These are phyloP conservation scores for Lasioglossum baleicum DNA, from an alignment of 1,140 invertebrate species.

Conservation along the genomic window DNA sequence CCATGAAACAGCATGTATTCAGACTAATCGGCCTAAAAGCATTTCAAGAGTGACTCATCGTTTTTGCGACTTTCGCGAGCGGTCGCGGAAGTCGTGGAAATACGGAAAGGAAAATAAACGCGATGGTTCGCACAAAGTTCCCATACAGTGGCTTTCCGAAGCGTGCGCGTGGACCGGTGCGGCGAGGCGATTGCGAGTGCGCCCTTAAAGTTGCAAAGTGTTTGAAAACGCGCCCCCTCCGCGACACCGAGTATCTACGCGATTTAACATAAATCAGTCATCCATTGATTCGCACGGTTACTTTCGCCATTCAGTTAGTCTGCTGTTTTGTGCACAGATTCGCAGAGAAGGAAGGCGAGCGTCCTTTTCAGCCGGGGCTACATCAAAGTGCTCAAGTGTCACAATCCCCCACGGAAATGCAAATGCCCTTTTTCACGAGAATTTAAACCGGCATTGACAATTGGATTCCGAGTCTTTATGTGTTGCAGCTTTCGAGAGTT, in stretches of 20 bases:
- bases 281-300: constrained; percentile 28
- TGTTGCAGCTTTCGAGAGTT: too few species aligned
- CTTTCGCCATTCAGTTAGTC: constrained; percentile 21
- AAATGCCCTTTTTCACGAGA: background rate
- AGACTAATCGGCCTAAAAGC: constrained; percentile 65
- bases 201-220: background rate
- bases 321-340: background rate
- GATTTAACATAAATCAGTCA: constrained; percentile 1
- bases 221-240: constrained; percentile 18
- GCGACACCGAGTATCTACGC: background rate
- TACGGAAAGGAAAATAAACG: constrained; percentile 28
- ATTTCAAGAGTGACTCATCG: constrained; percentile 56
- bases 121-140: constrained; percentile 6
- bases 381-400: background rate
- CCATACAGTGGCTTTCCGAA: background rate
- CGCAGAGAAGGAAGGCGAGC: too few species aligned
- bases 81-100: background rate
- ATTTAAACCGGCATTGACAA: background rate
- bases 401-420: background rate
- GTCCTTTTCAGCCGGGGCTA: too few species aligned
- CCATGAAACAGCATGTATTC: constrained; percentile 47
- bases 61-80: constrained; percentile 45
- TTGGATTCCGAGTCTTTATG: background rate
- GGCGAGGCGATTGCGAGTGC: too few species aligned
- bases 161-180: too few species aligned